Conservation (phyloP, 2,113 vertebrate species). For the Myotis yumanensis region DNA sequence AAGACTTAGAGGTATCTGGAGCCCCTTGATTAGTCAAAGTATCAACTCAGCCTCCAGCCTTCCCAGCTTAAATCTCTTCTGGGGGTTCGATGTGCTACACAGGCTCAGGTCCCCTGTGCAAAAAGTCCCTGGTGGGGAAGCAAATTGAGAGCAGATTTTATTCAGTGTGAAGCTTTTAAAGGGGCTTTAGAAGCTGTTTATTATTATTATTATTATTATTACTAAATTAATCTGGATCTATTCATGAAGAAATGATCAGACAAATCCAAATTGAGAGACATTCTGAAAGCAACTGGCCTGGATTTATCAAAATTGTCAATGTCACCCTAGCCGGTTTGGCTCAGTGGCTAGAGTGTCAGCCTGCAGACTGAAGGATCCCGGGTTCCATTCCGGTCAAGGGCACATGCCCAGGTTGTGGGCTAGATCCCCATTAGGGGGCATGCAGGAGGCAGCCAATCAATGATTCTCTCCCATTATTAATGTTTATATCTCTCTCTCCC, state of each 20-base stretch:
- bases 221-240: neutral
- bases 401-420: too few relatives aligned
- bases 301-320: neutral
- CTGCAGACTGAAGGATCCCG: too few relatives aligned
- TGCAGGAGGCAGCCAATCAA: too few relatives aligned
- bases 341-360: too few relatives aligned
- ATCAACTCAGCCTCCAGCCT: neutral
- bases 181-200: neutral
- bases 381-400: too few relatives aligned
- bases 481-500: too few relatives aligned
- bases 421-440: too few relatives aligned
- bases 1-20: neutral
- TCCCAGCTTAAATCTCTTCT: conserved; percentile 12
- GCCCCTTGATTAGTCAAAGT: neutral
- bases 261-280: conserved; percentile 7
- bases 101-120: neutral
- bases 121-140: neutral
- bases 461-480: too few relatives aligned
- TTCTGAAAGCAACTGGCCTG: conserved; percentile 2
- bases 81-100: neutral
- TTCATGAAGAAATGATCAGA: conserved; percentile 33
- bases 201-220: too few relatives aligned
- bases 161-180: neutral
- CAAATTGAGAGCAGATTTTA: conserved; percentile 48
- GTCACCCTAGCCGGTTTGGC: too few relatives aligned